Evolutionary conservation across 2,797 vertebrate genomes (phyloP).

Genomic region (Chaenodraco wilsoni): DNA sequence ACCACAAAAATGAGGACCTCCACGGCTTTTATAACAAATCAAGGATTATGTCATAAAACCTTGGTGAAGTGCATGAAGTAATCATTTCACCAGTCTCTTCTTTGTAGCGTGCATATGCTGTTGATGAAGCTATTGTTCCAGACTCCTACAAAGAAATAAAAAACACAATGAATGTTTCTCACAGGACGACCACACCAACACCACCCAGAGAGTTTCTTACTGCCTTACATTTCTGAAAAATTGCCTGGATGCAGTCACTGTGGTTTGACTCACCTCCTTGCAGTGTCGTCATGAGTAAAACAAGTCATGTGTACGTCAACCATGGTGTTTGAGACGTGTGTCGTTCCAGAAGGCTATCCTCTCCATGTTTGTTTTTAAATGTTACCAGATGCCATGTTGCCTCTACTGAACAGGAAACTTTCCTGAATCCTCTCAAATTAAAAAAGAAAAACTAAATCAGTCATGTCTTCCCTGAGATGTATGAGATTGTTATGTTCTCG

Average conservation of each 20-base stretch:
- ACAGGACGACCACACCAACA: conserved; percentile 24
- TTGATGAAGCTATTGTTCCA: conserved; percentile 58
- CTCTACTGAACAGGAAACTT: neutral
- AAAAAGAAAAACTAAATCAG: too few species aligned
- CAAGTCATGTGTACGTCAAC: conserved; percentile 29
- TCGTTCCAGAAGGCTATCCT: conserved; percentile 40
- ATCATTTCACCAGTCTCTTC: conserved; percentile 56
- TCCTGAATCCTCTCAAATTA: too few species aligned
- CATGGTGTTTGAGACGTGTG: conserved; percentile 1
- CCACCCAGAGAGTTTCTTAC: conserved; percentile 38
- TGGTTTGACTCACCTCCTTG: conserved; percentile 48
- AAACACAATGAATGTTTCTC: conserved; percentile 46
- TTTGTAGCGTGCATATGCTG: conserved; percentile 49
- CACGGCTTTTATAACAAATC: conserved; percentile 69
- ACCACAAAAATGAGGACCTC: conserved; percentile 45
- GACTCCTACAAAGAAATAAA: conserved; percentile 42
- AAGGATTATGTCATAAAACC: conserved; percentile 78
- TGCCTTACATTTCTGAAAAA: conserved; percentile 32
- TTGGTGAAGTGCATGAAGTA: conserved; percentile 64
- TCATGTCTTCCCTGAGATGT: neutral
- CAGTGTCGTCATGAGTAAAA: conserved; percentile 38
- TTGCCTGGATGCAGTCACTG: conserved; percentile 13
- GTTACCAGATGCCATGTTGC: conserved; percentile 8
- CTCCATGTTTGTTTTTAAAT: conserved; percentile 48
- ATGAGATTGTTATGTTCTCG: conserved; percentile 2